Evolutionary conservation across 1,140 invertebrate genomes (phyloP), one percentile per base, ranked within the genome.

Genomic region (Lepidotrigona ventralis): DNA sequence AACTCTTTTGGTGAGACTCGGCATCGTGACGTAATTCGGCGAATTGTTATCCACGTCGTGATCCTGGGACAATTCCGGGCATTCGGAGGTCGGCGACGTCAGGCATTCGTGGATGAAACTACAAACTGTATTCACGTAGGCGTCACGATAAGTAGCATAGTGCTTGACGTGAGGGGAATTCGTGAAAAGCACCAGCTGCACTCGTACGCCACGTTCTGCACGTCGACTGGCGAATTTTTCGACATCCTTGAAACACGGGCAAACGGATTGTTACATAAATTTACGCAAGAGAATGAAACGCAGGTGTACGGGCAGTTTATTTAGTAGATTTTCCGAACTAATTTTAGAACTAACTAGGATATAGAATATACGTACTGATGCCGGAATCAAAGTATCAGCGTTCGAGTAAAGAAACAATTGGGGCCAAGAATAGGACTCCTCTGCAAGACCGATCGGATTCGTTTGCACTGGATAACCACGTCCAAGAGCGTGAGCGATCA

Each of bases 391-490:
- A 51, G 95, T 94, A 90, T 98, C 97, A 8, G 95, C 94, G 87
- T 96, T 96, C 0, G 97, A 97, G 89, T 97, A 98, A 23, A 97
- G 94, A 91, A 97, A 97, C 64, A 97, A 90, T 91, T 97, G 97
- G 46, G 97, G 96, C 94, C 95, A 96, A 63, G 93, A 91, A 73
- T 93, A 91, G 63, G 92, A 89, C 89, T 95, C 94, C 79, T 94
- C 92, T 73, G 91, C 91, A 58, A 96, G 89, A 86, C 89, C 82
- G 60, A 90, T 91, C 15, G 91, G 92, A 81, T 91, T 90, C 15
- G 90, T 92, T 74, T 85, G 90, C n/a, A 91, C 78, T 1, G 86
- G 82, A 63, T 90, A 84, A 56, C 84, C 84, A 76, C 89, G 87
- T 54, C 89, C 89, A 75, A 89, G 90, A 79, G 89, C 73, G 51